Conservation (phyloP, 2,888 invertebrate species). For the Chymomyza amoena region DNA sequence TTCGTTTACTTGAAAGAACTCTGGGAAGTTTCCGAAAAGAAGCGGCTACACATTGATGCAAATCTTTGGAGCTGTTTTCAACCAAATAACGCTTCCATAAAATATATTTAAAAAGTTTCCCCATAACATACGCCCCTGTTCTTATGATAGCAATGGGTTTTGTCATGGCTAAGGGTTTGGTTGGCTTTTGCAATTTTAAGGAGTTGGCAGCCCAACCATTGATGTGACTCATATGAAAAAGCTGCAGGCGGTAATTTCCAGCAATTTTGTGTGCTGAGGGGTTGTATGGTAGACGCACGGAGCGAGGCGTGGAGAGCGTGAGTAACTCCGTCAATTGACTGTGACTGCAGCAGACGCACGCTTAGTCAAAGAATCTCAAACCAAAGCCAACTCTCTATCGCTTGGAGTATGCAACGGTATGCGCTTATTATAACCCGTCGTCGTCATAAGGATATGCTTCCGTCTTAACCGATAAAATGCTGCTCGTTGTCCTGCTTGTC, state of each 20-base stretch:
- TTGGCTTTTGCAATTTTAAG: neutral
- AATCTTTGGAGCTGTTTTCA: no score
- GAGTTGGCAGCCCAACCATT: neutral
- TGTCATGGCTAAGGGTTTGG: no score
- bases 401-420: slow-evolving; percentile 52
- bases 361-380: no score
- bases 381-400: neutral
- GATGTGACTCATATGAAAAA: neutral
- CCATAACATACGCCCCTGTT: no score
- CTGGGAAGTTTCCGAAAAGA: no score
- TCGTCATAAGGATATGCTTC: slow-evolving; percentile 58
- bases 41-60: no score
- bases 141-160: no score
- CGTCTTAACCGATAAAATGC: slow-evolving; percentile 55
- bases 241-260: neutral
- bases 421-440: slow-evolving; percentile 41
- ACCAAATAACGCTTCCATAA: no score
- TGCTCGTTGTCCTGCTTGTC: slow-evolving; percentile 22
- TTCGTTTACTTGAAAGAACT: no score
- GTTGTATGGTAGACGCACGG: no score
- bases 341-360: neutral
- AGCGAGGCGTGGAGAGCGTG: neutral
- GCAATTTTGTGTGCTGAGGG: neutral
- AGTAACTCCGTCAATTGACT: neutral
- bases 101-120: no score